phyloP scores from a whole-genome alignment of 2,888 invertebrate species.

The Eristalinus sepulchralis region DNA sequence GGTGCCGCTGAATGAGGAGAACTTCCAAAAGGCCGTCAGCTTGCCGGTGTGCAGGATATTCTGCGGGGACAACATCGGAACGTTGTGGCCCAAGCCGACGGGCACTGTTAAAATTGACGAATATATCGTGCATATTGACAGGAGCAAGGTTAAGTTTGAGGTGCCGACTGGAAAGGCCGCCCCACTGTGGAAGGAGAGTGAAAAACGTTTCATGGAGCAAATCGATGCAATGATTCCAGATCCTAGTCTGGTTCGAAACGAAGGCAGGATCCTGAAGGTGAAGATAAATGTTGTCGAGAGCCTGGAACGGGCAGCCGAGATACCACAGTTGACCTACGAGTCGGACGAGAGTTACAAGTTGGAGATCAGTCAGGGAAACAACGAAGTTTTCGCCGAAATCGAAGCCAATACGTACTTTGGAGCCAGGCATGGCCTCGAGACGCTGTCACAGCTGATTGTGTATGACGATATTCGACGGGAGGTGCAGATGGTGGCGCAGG shows the following conservation, averaged over 20 bases:
- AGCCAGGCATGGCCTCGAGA: slow-evolving; percentile 85
- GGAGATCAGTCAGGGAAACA: slow-evolving; percentile 77
- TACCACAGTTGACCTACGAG: slow-evolving; percentile 80
- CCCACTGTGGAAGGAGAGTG: slow-evolving; percentile 76
- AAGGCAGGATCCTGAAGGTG: slow-evolving; percentile 80
- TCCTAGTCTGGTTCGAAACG: slow-evolving; percentile 74
- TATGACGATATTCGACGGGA: slow-evolving; percentile 80
- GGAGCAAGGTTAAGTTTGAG: slow-evolving; percentile 77
- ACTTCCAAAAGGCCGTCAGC: slow-evolving; percentile 78
- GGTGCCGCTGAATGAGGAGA: slow-evolving; percentile 77
- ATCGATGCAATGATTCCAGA: slow-evolving; percentile 77
- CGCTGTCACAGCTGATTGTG: slow-evolving; percentile 80
- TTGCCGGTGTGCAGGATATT: slow-evolving; percentile 82
- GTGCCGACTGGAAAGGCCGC: slow-evolving; percentile 75
- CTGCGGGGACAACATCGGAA: slow-evolving; percentile 82
- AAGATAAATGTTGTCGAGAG: slow-evolving; percentile 77
- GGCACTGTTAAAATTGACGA: slow-evolving; percentile 80
- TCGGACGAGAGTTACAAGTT: slow-evolving; percentile 83
- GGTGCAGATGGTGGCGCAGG: slow-evolving; percentile 84
- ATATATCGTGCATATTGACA: slow-evolving; percentile 80
- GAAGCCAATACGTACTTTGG: slow-evolving; percentile 84
- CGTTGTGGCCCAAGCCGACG: slow-evolving; percentile 81
- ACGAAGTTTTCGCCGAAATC: slow-evolving; percentile 81
- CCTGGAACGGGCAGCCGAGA: slow-evolving; percentile 53
- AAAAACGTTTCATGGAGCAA: slow-evolving; percentile 80